Conservation (phyloP, 2,888 invertebrate genomes). For the Plutella xylostella region DNA sequence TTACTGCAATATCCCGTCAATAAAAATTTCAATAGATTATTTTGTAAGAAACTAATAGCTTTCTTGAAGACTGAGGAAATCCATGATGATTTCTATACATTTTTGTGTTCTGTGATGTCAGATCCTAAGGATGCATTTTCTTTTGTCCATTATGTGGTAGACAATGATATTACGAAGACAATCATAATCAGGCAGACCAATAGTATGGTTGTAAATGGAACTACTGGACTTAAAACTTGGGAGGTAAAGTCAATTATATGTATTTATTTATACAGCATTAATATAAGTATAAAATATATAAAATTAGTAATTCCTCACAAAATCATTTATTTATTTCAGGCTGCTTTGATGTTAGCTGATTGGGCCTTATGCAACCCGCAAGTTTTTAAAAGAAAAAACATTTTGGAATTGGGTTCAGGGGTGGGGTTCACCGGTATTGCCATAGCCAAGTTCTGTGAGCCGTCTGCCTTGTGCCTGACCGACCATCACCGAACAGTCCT, state of each 20-base stretch:
- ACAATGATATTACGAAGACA: conserved; percentile 33
- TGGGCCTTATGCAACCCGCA: conserved; percentile 73
- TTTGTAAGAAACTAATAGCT: conserved; percentile 74
- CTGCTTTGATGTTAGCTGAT: conserved; percentile 76
- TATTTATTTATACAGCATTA: not conserved
- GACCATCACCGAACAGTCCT: conserved; percentile 79
- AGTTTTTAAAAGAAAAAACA: conserved; percentile 59
- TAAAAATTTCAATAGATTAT: conserved; percentile 71
- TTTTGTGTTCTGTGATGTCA: conserved; percentile 66
- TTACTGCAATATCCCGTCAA: conserved; percentile 73
- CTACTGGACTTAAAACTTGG: conserved; percentile 85
- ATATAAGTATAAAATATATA: not conserved
- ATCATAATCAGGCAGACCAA: conserved; percentile 77
- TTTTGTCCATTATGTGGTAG: conserved; percentile 74
- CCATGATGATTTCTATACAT: conserved; percentile 74
- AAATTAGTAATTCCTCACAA: not conserved
- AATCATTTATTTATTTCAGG: conserved; percentile 60
- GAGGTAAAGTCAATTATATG: conserved; percentile 64
- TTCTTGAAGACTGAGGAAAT: conserved; percentile 71
- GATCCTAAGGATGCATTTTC: conserved; percentile 38
- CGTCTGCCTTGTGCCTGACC: conserved; percentile 70
- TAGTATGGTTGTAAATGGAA: conserved; percentile 80
- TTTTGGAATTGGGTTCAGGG: conserved; percentile 84
- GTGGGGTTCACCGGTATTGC: conserved; percentile 79
- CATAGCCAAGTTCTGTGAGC: conserved; percentile 64